phyloP scores from a whole-genome alignment of 2,888 invertebrate genomes.

The Pachymerium ferrugineum region DNA sequence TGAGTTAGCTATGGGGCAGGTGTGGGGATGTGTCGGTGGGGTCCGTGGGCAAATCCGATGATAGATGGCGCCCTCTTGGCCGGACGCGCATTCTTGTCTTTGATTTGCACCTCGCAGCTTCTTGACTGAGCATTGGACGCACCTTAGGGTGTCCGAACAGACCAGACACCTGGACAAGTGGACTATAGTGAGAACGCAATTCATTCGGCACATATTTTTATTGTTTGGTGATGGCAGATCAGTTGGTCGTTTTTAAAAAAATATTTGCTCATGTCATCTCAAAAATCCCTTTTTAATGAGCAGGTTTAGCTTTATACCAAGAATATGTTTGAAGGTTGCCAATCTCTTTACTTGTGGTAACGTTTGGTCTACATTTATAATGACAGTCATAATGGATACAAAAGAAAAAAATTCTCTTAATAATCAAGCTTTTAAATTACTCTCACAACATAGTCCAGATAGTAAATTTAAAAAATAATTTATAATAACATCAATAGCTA shows the following conservation, averaged over 20 bases:
- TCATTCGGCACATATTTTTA: not conserved
- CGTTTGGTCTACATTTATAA: no score
- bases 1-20: conserved; percentile 7
- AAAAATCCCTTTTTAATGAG: no score
- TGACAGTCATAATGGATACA: no score
- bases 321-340: no score
- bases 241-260: not conserved
- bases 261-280: no score
- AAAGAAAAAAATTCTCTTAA: no score
- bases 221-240: not conserved
- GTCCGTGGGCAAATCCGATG: not conserved
- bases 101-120: conserved; percentile 13
- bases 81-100: conserved; percentile 17
- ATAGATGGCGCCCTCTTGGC: conserved; percentile 9
- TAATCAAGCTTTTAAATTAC: no score
- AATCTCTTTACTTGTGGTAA: no score
- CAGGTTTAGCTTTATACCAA: no score
- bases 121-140: conserved; percentile 17
- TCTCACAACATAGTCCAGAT: no score
- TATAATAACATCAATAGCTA: no score
- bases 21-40: not conserved
- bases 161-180: conserved; percentile 8
- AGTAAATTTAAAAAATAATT: no score
- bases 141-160: not conserved
- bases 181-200: not conserved